Evolutionary conservation across 2,797 vertebrate species (phyloP), one percentile per base, ranked within the genome.

Genomic region (Agapornis canus): DNA sequence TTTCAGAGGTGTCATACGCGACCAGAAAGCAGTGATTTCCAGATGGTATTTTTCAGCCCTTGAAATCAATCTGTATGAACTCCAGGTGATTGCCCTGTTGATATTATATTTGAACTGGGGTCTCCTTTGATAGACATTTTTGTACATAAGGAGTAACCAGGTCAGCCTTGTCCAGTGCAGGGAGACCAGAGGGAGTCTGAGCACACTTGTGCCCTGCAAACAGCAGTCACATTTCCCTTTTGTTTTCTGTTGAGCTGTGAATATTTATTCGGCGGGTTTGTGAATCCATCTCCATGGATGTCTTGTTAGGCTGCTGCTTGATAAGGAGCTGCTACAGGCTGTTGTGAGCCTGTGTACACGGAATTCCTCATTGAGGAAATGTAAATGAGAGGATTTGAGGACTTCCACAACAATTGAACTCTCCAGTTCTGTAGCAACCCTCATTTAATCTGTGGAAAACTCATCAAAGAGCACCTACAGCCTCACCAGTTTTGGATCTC

Each of bases 321-420:
- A 54, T 76, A 68, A 91, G 56, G 69, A 73, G 45, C 35, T 90
- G 70, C 80, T 94, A 86, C 86, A 94, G 82, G 49, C 79, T 76
- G 82, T 61, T 88, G 82, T 71, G 49, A 87, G 87, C 39, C 69
- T 92, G 87, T 83, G 82, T 94, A 90, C 87, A 69, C 77, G 90
- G 85, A 88, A 86, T 81, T 92, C 85, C 65, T 88, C 71, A 75
- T 49, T 90, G 72, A 91, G 54, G 37, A 72, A 92, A 94, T 86
- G 91, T 86, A 95, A 94, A 91, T 88, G 69, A 90, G 91, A 88
- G 77, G 90, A 92, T 92, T 94, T 86, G 93, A 88, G 45, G 82
- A 91, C 91, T 91, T 92, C 57, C 69, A 86, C 57, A 88, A 90
- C 76, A 94, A 91, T 78, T 83, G 82, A 91, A 68, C 82, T 92